These are phyloP conservation scores for Tachystola acroxantha DNA, from an alignment of 2,888 invertebrate genomes.

Conservation along the genomic window DNA sequence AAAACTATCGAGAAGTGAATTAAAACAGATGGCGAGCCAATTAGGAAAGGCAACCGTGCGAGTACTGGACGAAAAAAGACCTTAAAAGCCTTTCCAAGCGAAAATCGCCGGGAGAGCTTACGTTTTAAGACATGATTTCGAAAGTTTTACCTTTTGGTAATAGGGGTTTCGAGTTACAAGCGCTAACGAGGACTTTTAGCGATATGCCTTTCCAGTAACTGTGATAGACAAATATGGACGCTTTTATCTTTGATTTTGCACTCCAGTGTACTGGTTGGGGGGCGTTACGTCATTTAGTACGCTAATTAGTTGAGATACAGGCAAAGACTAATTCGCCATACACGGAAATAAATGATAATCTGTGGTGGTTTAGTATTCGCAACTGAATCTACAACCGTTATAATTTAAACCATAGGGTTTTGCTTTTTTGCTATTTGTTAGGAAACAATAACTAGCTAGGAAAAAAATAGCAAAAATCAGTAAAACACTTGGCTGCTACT, in stretches of 20 bases:
- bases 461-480: too few relatives aligned
- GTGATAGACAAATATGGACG: conserved; percentile 77
- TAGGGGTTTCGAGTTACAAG: conserved; percentile 68
- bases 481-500: too few relatives aligned
- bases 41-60: conserved; percentile 76
- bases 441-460: too few relatives aligned
- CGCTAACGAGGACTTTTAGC: conserved; percentile 62
- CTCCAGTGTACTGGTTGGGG: conserved; percentile 41
- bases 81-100: conserved; percentile 30
- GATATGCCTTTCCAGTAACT: conserved; percentile 68
- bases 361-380: too few relatives aligned
- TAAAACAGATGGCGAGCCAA: conserved; percentile 76
- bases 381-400: too few relatives aligned
- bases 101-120: conserved; percentile 34
- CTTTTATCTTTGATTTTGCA: conserved; percentile 71
- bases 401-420: too few relatives aligned
- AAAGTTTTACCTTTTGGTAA: conserved; percentile 34
- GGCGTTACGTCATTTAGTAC: conserved; percentile 51
- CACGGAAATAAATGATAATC: too few relatives aligned
- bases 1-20: conserved; percentile 78
- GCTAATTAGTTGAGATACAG: conserved; percentile 46
- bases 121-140: conserved; percentile 40
- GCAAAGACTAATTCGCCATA: too few relatives aligned
- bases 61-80: conserved; percentile 67
- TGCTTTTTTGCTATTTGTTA: too few relatives aligned